Evolutionary conservation across 2,888 invertebrate species (phyloP), one percentile per base, ranked within the genome.

Genomic region (Andrena fulva): DNA sequence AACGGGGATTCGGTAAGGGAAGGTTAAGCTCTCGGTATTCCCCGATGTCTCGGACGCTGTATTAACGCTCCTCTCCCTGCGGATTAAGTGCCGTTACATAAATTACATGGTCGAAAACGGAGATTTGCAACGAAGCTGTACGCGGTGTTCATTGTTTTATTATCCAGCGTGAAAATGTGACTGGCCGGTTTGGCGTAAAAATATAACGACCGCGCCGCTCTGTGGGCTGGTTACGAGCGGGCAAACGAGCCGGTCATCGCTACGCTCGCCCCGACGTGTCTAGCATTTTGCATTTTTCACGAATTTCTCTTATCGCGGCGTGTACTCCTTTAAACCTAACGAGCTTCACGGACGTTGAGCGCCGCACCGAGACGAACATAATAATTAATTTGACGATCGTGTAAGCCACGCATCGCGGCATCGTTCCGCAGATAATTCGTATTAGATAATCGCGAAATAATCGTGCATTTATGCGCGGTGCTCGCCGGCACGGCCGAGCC

Each of bases 401-500:
- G 87, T 73, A 68, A 74, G 72, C 59, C 42, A 59, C 68, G 69
- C 68, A 69, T 69, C 82, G 84, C 59, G 67, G 68, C 70, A 62
- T 80, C 81, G 81, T 73, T 54, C 77, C 72, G 70, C 72, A 67
- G 82, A 87, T 86, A 85, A 86, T 84, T 87, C 84, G 77, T 75
- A 87, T 87, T 86, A 87, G 87, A 87, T 87, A 85, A 84, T 87
- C 87, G 82, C 68, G 77, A 66, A 80, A 84, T 85, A 78, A 83
- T 83, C 78, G 79, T 59, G 77, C 79, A 72, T 68, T 80, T 78
- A 60, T 66, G 77, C 77, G 71, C 70, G 69, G 72, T 66, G 73
- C 60, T 48, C 24, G 69, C 76, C 71, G 74, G 60, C 5, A 42
- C 67, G 35, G 59, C 59, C 72, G 27, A 3, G 56, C 52, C 72